Evolutionary conservation across 2,113 vertebrate genomes (phyloP).

Genomic region (Corapipo altera): DNA sequence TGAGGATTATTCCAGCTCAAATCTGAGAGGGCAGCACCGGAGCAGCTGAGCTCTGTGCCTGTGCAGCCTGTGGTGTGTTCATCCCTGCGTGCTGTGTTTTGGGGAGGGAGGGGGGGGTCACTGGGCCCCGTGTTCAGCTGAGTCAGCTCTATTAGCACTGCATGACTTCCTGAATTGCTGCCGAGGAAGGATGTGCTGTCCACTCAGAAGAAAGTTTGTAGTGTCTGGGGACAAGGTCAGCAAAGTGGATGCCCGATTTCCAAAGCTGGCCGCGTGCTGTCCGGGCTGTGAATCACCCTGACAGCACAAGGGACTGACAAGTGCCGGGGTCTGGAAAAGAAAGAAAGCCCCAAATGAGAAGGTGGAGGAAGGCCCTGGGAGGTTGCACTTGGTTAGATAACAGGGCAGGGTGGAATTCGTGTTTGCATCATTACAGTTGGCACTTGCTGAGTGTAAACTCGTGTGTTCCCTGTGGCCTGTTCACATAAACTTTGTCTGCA

Average conservation of each 20-base stretch:
- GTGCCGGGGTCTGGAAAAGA: fast-evolving
- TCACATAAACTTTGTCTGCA: not conserved
- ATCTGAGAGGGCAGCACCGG: not conserved
- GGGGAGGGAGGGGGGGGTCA: not conserved
- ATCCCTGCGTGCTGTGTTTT: not conserved
- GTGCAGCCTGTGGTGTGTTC: not conserved
- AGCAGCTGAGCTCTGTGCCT: fast-evolving
- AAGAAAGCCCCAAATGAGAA: not conserved
- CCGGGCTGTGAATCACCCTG: not conserved
- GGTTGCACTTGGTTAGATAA: not conserved
- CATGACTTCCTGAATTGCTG: not conserved
- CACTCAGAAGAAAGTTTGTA: not conserved
- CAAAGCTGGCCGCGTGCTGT: not conserved
- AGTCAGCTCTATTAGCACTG: not conserved
- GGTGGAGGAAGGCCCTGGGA: not conserved
- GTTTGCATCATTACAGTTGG: not conserved
- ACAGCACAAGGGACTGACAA: not conserved
- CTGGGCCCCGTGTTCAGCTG: not conserved
- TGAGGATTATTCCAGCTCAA: not conserved
- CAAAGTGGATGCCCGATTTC: not conserved
- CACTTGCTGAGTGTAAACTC: not conserved
- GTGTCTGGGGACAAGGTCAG: not conserved
- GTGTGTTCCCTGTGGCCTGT: not conserved
- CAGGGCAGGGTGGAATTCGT: not conserved
- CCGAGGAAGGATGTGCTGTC: constrained; percentile 7